phyloP scores from a whole-genome alignment of 2,113 vertebrate species.

The Bubalus kerabau region DNA sequence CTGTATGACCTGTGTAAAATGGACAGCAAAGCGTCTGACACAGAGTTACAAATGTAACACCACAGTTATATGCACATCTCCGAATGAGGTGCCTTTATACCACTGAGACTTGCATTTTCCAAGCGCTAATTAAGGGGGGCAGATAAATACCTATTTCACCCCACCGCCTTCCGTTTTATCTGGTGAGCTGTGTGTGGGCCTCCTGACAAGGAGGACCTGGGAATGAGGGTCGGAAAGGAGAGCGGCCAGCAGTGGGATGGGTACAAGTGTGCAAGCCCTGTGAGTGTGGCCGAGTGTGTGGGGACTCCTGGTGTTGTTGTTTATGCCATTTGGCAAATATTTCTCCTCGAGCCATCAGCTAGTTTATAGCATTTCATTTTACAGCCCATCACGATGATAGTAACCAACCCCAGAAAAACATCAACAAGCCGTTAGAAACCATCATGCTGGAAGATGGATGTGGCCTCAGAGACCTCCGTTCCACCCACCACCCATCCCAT shows the following conservation, averaged over 20 bases:
- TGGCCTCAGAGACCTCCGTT: slow-evolving; percentile 46
- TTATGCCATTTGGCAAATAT: slow-evolving; percentile 71
- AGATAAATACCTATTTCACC: slow-evolving; percentile 13
- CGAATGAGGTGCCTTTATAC: not conserved
- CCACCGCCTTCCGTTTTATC: slow-evolving; percentile 16
- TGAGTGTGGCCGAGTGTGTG: slow-evolving; percentile 2
- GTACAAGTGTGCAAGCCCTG: not conserved
- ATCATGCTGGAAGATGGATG: slow-evolving; percentile 56
- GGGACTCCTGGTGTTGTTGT: slow-evolving; percentile 62
- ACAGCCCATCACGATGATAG: slow-evolving; percentile 65
- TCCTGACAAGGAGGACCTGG: not conserved
- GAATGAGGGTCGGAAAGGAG: not conserved
- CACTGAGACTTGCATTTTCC: not conserved
- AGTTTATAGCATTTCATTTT: slow-evolving; percentile 71
- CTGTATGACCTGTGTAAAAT: not conserved
- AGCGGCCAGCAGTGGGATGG: not conserved
- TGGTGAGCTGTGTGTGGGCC: slow-evolving; percentile 31
- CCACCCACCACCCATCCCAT: not conserved
- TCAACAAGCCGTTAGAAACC: slow-evolving; percentile 61
- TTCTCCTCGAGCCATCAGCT: slow-evolving; percentile 62
- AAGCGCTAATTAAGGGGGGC: not conserved
- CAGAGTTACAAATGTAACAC: not conserved
- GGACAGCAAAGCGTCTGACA: not conserved
- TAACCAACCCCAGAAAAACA: slow-evolving; percentile 62
- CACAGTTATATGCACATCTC: not conserved